Evolutionary conservation across 2,888 invertebrate genomes (phyloP).

Genomic region (Idaea aversata): DNA sequence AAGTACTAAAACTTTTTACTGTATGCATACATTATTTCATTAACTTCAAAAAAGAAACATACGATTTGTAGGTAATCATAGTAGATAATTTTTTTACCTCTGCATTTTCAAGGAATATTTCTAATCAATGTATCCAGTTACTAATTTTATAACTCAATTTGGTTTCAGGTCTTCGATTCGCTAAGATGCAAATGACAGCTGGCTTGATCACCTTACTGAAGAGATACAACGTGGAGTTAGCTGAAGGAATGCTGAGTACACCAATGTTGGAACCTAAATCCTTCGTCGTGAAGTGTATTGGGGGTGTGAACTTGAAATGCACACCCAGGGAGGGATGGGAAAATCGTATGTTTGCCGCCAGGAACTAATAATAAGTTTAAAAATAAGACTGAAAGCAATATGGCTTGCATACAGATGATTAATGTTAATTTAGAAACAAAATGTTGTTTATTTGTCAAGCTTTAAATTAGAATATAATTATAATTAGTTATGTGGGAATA

Average conservation of each 20-base stretch:
- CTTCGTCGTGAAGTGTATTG: slow-evolving; percentile 5
- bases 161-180: slow-evolving; percentile 26
- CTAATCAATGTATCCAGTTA: neutral
- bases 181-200: slow-evolving; percentile 32
- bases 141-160: neutral
- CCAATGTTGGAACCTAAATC: slow-evolving; percentile 2
- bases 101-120: too few relatives aligned
- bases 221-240: slow-evolving; percentile 24
- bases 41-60: too few relatives aligned
- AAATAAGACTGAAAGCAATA: neutral
- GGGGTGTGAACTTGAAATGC: slow-evolving; percentile 3
- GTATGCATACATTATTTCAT: too few relatives aligned
- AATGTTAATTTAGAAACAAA: too few relatives aligned
- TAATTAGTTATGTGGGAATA: too few relatives aligned
- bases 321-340: slow-evolving; percentile 12
- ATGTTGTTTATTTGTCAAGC: too few relatives aligned
- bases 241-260: slow-evolving; percentile 7
- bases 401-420: neutral
- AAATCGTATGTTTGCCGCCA: slow-evolving; percentile 12
- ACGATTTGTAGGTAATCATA: too few relatives aligned
- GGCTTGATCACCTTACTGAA: slow-evolving; percentile 32
- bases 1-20: too few relatives aligned
- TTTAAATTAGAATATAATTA: too few relatives aligned
- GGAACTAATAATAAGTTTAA: neutral
- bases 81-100: neutral